phyloP scores from a whole-genome alignment of 2,113 vertebrate genomes.

The Poecile atricapillus region DNA sequence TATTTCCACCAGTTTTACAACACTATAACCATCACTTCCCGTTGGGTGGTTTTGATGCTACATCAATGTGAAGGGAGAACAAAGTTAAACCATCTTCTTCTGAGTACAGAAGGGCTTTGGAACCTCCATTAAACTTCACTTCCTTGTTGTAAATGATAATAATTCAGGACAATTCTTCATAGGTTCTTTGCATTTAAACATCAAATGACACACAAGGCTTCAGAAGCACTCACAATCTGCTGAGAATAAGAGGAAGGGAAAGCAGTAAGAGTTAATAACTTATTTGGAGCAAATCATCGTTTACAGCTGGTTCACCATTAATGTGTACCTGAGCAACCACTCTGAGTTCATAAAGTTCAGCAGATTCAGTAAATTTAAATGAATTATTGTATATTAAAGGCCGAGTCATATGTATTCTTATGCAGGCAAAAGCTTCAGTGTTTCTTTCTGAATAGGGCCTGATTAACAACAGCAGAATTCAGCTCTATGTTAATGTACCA shows the following conservation, averaged over 20 bases:
- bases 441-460: not conserved
- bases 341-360: slow-evolving; percentile 2
- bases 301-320: not conserved
- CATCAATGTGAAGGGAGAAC: not conserved
- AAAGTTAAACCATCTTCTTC: not conserved
- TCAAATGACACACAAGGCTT: not conserved
- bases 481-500: not conserved
- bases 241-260: not conserved
- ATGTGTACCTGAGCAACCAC: not conserved
- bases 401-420: not conserved
- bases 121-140: not conserved
- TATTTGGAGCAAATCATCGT: not conserved
- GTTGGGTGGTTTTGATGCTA: not conserved
- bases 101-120: not conserved
- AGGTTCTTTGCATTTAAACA: not conserved
- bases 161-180: not conserved
- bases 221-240: not conserved
- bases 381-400: not conserved
- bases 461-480: slow-evolving; percentile 5
- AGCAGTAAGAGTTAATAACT: not conserved
- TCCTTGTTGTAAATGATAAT: not conserved
- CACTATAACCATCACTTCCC: slow-evolving; percentile 14
- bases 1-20: slow-evolving; percentile 53
- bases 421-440: not conserved
- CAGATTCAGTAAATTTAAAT: not conserved